These are phyloP conservation scores for Blera fallax DNA, from an alignment of 2,888 invertebrate species.

Conservation along the genomic window DNA sequence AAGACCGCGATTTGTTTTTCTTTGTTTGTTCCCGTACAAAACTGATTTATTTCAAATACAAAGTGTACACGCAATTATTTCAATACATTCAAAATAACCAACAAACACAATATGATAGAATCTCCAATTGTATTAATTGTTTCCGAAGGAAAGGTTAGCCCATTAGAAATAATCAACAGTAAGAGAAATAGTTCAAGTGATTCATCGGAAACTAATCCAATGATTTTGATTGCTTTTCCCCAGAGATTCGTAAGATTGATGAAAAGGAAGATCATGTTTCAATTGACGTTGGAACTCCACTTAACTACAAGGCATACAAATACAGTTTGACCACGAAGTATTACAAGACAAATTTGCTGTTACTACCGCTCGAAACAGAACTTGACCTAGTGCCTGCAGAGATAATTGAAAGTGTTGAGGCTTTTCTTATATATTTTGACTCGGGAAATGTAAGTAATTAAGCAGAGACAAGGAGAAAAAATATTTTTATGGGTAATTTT, in stretches of 20 bases:
- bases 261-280: slow-evolving; percentile 64
- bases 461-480: neutral
- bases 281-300: slow-evolving; percentile 44
- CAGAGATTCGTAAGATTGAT: slow-evolving; percentile 58
- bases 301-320: slow-evolving; percentile 72
- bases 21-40: neutral
- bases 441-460: slow-evolving; percentile 73
- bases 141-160: slow-evolving; percentile 67
- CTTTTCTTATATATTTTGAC: slow-evolving; percentile 75
- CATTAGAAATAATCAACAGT: slow-evolving; percentile 70
- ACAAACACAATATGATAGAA: slow-evolving; percentile 43
- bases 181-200: slow-evolving; percentile 3
- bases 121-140: slow-evolving; percentile 62
- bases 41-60: no score
- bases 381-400: slow-evolving; percentile 69
- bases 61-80: no score
- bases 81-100: no score
- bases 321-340: slow-evolving; percentile 75
- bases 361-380: slow-evolving; percentile 73
- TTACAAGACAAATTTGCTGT: slow-evolving; percentile 74
- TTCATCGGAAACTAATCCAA: neutral
- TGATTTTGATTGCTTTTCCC: neutral
- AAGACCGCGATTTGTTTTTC: neutral
- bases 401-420: slow-evolving; percentile 73
- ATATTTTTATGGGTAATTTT: neutral